Conservation (phyloP, 2,888 invertebrate genomes). For the Scrobipalpa atriplicella region DNA sequence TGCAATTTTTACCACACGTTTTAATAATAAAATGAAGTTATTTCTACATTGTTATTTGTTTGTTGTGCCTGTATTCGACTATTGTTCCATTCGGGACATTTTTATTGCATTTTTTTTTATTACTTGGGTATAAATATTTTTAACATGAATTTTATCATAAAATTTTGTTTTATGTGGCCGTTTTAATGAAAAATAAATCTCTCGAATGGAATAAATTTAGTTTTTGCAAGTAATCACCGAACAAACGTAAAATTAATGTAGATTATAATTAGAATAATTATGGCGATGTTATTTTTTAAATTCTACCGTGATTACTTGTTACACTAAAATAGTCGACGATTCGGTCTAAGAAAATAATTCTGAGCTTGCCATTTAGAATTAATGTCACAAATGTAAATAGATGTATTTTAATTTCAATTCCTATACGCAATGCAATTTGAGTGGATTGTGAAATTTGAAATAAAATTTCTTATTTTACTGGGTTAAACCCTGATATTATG, state of each 20-base stretch:
- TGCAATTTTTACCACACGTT: constrained; percentile 56
- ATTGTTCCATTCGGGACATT: constrained; percentile 29
- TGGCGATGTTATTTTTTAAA: constrained; percentile 7
- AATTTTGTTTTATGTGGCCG: background rate
- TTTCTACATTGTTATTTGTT: constrained; percentile 66
- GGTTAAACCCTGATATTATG: background rate
- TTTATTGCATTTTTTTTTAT: constrained; percentile 22
- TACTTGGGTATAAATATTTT: constrained; percentile 1
- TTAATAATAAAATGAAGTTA: constrained; percentile 49
- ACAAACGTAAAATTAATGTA: constrained; percentile 30
- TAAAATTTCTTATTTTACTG: constrained; percentile 15
- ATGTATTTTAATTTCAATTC: constrained; percentile 5
- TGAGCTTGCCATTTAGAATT: constrained; percentile 38
- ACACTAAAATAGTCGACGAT: constrained; percentile 34
- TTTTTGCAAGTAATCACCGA: constrained; percentile 24
- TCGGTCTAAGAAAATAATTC: constrained; percentile 30
- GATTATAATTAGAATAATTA: constrained; percentile 10
- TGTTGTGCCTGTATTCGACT: constrained; percentile 45
- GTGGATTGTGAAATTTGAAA: constrained; percentile 8
- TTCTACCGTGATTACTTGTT: constrained; percentile 35
- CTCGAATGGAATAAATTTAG: background rate
- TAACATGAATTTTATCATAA: constrained; percentile 2
- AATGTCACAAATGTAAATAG: constrained; percentile 24
- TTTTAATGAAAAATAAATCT: background rate
- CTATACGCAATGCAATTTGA: background rate